Evolutionary conservation across 2,797 vertebrate species (phyloP).

Genomic region (Euphonia xanthogaster): DNA sequence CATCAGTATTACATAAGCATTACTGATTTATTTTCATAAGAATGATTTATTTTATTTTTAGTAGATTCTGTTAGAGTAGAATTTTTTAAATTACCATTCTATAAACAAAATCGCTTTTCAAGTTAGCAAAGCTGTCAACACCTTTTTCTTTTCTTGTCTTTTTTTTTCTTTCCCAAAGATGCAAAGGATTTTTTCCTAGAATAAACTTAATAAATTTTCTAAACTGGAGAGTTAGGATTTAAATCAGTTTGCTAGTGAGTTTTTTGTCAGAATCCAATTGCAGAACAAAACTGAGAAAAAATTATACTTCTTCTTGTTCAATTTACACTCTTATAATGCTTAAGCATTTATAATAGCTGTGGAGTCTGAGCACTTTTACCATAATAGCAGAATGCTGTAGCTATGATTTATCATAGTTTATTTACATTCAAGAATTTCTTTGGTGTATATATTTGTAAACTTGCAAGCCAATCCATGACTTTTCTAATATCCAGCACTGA

Average conservation of each 20-base stretch:
- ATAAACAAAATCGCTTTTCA: not conserved
- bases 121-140: not conserved
- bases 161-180: not conserved
- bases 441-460: not conserved
- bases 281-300: not conserved
- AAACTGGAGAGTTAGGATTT: not conserved
- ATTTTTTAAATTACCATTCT: not conserved
- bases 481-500: not conserved
- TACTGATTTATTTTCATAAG: not conserved
- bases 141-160: not conserved
- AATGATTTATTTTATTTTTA: not conserved
- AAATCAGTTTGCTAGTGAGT: not conserved
- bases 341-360: not conserved
- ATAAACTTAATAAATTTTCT: not conserved
- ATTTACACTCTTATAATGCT: not conserved
- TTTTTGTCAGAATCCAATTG: not conserved
- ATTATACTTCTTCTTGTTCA: not conserved
- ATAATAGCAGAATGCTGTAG: not conserved
- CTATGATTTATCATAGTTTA: not conserved
- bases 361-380: not conserved
- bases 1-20: not conserved
- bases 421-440: not conserved
- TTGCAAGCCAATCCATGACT: not conserved
- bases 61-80: not conserved
- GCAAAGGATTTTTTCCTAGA: not conserved